A percentile compares a stretch with the other conserved stretches of the same genome.
Evolutionary conservation across 2,113 vertebrate species (phyloP).

Genomic region (Tympanuchus pallidicinctus): DNA sequence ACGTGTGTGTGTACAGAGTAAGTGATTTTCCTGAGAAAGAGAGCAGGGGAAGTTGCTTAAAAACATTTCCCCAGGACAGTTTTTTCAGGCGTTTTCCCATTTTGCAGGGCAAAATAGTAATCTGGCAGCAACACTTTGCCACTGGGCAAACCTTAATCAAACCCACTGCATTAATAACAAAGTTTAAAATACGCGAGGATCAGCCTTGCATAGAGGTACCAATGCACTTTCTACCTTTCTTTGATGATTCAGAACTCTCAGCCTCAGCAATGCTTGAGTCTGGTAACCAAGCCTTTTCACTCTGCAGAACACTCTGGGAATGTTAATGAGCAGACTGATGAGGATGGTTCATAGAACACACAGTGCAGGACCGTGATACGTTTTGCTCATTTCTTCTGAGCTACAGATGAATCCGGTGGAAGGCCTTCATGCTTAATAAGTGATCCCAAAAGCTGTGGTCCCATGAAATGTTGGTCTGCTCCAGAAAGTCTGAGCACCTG

Average conservation of each 20-base stretch:
- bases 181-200: not conserved
- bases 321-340: not conserved
- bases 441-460: not conserved
- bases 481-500: not conserved
- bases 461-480: not conserved
- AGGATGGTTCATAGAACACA: not conserved
- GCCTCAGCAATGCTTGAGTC: not conserved
- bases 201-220: not conserved
- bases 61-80: constrained; percentile 16
- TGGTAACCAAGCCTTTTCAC: not conserved
- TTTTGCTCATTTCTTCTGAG: not conserved
- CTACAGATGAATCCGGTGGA: not conserved
- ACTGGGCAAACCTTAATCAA: not conserved
- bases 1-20: not conserved
- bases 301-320: not conserved
- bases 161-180: not conserved
- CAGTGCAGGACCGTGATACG: not conserved
- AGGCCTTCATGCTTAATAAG: not conserved
- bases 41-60: not conserved
- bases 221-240: not conserved
- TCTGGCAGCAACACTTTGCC: not conserved
- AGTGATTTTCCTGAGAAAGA: constrained; percentile 23
- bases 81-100: not conserved
- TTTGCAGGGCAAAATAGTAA: constrained; percentile 17
- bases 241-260: not conserved